A percentile compares a stretch with the other conserved stretches of the same genome.
Evolutionary conservation across 2,888 invertebrate species (phyloP).

Genomic region (Cephus spinipes): DNA sequence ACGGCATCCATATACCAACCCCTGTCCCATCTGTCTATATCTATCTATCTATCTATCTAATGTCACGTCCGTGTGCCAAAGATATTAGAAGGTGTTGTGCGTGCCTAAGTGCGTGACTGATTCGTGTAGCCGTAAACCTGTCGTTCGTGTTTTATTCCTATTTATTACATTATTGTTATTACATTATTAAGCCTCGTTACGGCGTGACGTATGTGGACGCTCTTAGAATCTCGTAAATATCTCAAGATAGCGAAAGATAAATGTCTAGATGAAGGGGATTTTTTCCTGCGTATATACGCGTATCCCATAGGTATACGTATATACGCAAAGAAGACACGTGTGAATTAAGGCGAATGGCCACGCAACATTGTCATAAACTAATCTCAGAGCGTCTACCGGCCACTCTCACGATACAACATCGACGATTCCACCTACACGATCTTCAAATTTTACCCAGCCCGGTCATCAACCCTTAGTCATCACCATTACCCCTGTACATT

Average conservation of each 20-base stretch:
- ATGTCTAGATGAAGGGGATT: neutral
- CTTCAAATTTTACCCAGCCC: neutral
- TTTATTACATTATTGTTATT: conserved; percentile 37
- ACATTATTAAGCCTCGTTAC: conserved; percentile 43
- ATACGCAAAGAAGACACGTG: neutral
- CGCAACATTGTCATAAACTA: conserved; percentile 1
- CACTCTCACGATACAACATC: conserved; percentile 13
- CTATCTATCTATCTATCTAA: conserved; percentile 18
- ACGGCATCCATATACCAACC: neutral
- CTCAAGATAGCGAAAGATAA: neutral
- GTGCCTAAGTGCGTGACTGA: conserved; percentile 50
- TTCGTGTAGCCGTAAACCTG: conserved; percentile 52
- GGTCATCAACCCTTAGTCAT: neutral
- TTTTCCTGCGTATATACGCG: too few species aligned
- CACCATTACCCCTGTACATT: neutral
- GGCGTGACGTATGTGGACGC: conserved; percentile 42
- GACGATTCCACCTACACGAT: neutral
- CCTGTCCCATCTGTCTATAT: conserved; percentile 28
- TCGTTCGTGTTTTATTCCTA: conserved; percentile 46
- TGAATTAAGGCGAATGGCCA: conserved; percentile 16
- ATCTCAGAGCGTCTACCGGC: conserved; percentile 42
- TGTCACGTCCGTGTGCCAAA: conserved; percentile 31
- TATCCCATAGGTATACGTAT: neutral
- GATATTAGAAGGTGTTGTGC: conserved; percentile 50
- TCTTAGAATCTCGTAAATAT: conserved; percentile 35